Evolutionary conservation across 2,888 invertebrate species (phyloP).

Genomic region (Steinernema hermaphroditum): DNA sequence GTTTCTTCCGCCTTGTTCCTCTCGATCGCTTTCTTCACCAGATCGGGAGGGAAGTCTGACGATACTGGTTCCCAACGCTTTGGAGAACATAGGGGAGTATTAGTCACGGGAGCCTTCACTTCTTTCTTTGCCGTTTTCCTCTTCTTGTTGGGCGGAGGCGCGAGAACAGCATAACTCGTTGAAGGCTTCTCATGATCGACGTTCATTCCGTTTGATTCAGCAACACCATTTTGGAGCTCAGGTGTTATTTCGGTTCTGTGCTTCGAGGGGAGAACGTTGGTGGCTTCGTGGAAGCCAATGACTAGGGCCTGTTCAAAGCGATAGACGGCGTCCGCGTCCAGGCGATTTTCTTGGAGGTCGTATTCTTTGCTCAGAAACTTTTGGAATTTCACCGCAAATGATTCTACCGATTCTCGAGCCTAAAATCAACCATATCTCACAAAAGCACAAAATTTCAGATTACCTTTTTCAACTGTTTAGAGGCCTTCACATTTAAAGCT

Average conservation of each 20-base stretch:
- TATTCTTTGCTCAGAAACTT: constrained; percentile 28
- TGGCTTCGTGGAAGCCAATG: constrained; percentile 9
- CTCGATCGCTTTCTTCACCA: not conserved
- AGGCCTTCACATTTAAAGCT: not conserved
- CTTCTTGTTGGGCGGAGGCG: not conserved
- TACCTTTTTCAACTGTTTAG: constrained; percentile 9
- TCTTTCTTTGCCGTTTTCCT: constrained; percentile 17
- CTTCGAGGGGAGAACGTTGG: not conserved
- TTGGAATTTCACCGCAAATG: constrained; percentile 23
- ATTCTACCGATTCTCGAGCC: constrained; percentile 15
- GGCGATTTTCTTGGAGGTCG: constrained; percentile 21
- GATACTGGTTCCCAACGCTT: not conserved
- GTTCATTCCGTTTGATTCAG: not conserved
- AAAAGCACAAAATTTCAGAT: not conserved
- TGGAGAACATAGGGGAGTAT: constrained; percentile 12
- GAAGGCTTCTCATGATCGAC: constrained; percentile 6
- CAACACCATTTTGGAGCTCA: not conserved
- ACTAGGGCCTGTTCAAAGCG: constrained; percentile 12
- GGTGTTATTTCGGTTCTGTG: not conserved
- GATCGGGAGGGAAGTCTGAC: not conserved
- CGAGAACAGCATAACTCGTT: not conserved
- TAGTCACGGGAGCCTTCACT: too few relatives aligned
- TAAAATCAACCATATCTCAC: not conserved
- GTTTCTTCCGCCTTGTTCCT: constrained; percentile 14
- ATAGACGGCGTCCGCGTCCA: constrained; percentile 5